These are phyloP conservation scores for Catharus fuscescens DNA, from an alignment of 2,113 vertebrate species.

Conservation along the genomic window DNA sequence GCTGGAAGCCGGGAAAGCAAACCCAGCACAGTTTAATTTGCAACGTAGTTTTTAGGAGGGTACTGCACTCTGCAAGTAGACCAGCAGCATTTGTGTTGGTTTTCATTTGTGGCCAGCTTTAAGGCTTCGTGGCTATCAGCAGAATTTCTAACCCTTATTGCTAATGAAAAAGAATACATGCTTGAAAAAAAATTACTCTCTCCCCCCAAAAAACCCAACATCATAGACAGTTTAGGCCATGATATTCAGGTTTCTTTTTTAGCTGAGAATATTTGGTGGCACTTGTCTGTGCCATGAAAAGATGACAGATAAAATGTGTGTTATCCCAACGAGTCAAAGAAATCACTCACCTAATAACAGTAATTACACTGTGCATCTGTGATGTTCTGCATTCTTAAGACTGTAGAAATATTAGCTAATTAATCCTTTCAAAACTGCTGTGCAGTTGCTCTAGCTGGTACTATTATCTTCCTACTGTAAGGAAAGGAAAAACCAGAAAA, in stretches of 20 bases:
- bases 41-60: neutral
- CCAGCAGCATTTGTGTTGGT: neutral
- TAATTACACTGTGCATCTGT: slow-evolving; percentile 43
- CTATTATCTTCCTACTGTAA: neutral
- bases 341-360: slow-evolving; percentile 41
- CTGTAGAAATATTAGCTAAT: slow-evolving; percentile 33
- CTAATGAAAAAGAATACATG: neutral
- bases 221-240: neutral
- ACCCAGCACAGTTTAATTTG: neutral
- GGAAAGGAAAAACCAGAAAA: neutral
- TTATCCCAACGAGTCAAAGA: slow-evolving; percentile 41
- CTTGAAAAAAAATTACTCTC: neutral
- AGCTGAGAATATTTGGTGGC: neutral
- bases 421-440: slow-evolving; percentile 41
- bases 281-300: neutral
- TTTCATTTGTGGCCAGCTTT: neutral
- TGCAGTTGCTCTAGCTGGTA: neutral
- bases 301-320: slow-evolving; percentile 11
- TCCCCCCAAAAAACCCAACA: too few relatives aligned
- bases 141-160: neutral
- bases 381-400: slow-evolving; percentile 29
- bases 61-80: neutral
- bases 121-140: neutral
- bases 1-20: neutral
- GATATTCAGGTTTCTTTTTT: neutral